A percentile compares a stretch with the other conserved stretches of the same genome.
phyloP scores from a whole-genome alignment of 2,113 vertebrate genomes.

The Myotis lucifugus region DNA sequence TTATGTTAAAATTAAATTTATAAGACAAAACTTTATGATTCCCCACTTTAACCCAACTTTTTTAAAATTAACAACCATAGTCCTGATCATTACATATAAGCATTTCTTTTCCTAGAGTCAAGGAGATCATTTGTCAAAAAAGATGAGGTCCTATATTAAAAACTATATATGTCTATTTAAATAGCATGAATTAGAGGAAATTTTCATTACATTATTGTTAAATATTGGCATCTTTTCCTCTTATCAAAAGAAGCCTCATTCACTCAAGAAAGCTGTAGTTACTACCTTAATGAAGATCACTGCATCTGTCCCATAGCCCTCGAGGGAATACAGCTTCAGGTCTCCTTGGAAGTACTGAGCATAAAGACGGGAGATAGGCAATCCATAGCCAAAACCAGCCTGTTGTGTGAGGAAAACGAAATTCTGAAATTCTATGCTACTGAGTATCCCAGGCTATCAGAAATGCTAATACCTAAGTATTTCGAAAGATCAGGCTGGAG shows the following conservation, averaged over 20 bases:
- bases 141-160: background rate
- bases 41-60: background rate
- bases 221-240: background rate
- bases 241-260: background rate
- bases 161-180: background rate
- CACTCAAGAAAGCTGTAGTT: background rate
- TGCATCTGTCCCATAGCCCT: constrained; percentile 96
- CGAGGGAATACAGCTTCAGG: constrained; percentile 96
- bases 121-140: background rate
- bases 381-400: constrained; percentile 97
- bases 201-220: background rate
- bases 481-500: background rate
- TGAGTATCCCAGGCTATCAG: background rate
- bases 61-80: background rate
- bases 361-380: constrained; percentile 97
- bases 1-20: constrained; percentile 22
- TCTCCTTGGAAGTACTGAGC: constrained; percentile 98
- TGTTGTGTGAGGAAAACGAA: constrained; percentile 74
- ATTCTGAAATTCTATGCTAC: background rate
- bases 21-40: background rate
- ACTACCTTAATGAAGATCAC: constrained; percentile 96
- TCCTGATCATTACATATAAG: background rate
- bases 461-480: background rate
- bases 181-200: background rate
- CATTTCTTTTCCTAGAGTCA: background rate